phyloP scores from a whole-genome alignment of 1,140 invertebrate species.

The Mesaphorura yosii region DNA sequence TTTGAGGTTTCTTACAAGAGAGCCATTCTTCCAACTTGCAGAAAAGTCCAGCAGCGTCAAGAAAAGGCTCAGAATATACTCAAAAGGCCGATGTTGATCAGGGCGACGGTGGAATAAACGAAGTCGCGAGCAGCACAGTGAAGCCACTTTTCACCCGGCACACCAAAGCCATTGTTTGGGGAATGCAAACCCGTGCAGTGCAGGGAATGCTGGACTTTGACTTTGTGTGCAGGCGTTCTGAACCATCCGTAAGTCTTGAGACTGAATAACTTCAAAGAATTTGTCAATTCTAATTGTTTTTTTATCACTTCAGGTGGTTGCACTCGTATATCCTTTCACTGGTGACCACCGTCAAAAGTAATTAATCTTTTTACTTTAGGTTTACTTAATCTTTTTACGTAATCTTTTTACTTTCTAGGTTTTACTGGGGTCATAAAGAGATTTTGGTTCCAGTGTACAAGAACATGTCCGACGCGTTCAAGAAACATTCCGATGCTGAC shows the following conservation, averaged over 20 bases:
- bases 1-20: too few species aligned
- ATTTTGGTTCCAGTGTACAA: constrained; percentile 92
- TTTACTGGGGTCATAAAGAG: constrained; percentile 99
- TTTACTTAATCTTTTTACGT: too few species aligned
- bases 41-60: constrained; percentile 28
- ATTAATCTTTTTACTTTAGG: too few species aligned
- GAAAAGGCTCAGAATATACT: constrained; percentile 19
- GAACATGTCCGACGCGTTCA: constrained; percentile 92
- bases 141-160: constrained; percentile 60
- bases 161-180: constrained; percentile 96
- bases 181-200: constrained; percentile 82
- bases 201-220: constrained; percentile 94
- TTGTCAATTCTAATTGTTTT: not conserved
- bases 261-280: constrained; percentile 1
- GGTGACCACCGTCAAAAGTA: constrained; percentile 98
- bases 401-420: too few species aligned
- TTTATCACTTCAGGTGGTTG: constrained; percentile 70
- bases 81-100: constrained; percentile 11
- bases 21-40: not conserved
- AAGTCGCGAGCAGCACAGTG: constrained; percentile 8
- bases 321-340: constrained; percentile 96
- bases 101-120: constrained; percentile 4
- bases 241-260: constrained; percentile 65
- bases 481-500: constrained; percentile 86
- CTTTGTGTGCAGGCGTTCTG: constrained; percentile 83